Evolutionary conservation across 2,113 vertebrate species (phyloP), one percentile per base, ranked within the genome.

Genomic region (Cyprinus carpio): DNA sequence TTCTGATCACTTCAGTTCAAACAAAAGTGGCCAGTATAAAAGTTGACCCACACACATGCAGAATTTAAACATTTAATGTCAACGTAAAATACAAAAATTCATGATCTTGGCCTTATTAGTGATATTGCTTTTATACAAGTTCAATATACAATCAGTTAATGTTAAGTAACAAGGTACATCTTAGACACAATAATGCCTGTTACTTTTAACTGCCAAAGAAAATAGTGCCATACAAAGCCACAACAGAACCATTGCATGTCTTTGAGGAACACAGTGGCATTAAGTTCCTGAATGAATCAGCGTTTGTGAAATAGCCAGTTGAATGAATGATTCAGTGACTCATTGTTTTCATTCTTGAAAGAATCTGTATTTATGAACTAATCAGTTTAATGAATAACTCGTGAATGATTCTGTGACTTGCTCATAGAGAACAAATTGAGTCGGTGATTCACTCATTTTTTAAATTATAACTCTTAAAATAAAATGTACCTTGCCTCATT

Each of bases 1-100:
- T 69, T 69, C 25, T 82, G 64, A 23, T 69, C 34, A 37, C 23
- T 79, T 62, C 37, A n/a, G 29, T 31, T n/a, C 64, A 54, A 69
- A 65, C n/a, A 64, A 64, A 25, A 80, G 34, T 62, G 23, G 13
- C 11, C 18, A 15, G 51, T 79, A 62, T 62, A 16, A 62, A 79
- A 43, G 34, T 62, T n/a, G 6, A 25, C 34, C 20, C 76, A 62
- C 5, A 76, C 56, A 76, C 56, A 79, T 16, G n/a, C 13, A 64
- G 3, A 43, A 62, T 64, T 25, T 43, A 58, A 27, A 62, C n/a
- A 43, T 77, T 37, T 51, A 29, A 51, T n/a, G 4, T 72, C 20
- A 40, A 72, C 9, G 40, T 34, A 31, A 67, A 40, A 72, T 72
- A 60, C 37, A 40, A 72, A 43, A 9, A 67, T 43, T 43, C 40